Conservation (phyloP, 2,797 vertebrate genomes). For the Cryptoprocta ferox region DNA sequence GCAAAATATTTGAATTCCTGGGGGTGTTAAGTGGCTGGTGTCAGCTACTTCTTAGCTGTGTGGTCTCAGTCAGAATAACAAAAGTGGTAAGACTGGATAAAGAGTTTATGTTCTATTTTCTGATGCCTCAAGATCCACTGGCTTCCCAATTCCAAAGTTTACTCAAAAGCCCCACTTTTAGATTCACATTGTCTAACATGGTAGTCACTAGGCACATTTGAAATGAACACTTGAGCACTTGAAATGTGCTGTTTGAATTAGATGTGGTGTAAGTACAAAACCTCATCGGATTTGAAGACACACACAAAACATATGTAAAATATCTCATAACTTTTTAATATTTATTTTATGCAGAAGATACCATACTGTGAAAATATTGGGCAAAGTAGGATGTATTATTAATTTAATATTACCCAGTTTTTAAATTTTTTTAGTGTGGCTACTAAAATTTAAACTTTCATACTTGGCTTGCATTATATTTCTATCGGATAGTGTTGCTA, state of each 20-base stretch:
- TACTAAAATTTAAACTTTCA: slow-evolving; percentile 3
- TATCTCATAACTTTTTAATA: background rate
- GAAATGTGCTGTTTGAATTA: background rate
- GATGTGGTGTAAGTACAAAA: background rate
- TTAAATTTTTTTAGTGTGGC: background rate
- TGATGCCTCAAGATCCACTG: background rate
- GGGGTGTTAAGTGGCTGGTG: background rate
- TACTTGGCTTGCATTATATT: background rate
- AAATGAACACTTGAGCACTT: background rate
- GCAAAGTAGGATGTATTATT: background rate
- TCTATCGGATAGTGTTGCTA: background rate
- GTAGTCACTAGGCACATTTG: background rate
- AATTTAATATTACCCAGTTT: background rate
- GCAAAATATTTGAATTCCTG: background rate
- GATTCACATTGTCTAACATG: background rate
- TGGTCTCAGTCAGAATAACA: background rate
- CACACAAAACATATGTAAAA: background rate
- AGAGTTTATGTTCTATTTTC: background rate
- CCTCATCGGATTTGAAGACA: background rate
- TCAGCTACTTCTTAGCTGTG: background rate
- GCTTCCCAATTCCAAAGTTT: background rate
- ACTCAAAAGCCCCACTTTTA: background rate
- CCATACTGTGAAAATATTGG: background rate
- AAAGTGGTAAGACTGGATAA: background rate
- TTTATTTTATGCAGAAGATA: background rate